Base-by-base conservation (phyloP, 2,113 vertebrate genomes). In the Ictalurus punctatus region DNA sequence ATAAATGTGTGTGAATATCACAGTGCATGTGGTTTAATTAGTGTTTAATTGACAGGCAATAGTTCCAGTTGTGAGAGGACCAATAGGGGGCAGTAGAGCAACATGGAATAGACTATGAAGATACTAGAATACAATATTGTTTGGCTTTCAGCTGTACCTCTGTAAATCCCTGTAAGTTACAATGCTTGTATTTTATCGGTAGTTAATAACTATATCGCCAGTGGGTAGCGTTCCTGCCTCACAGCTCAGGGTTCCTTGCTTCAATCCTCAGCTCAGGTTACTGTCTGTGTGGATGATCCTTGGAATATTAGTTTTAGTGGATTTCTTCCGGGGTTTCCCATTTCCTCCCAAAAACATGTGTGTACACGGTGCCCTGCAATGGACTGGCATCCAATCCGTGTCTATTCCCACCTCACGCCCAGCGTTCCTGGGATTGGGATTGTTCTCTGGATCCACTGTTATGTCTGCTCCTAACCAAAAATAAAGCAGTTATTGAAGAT, bases 1-100 rank as follows among this genome's bases (percentile, higher is more conserved):
- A 61, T 88, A 88, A 88, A 84, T 65, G 58, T 78, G n/a, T 65
- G 34, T 21, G 44, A 65, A 65, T 54, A 54, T 84, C 14, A 58
- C 37, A 5, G 16, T 48, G 25, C 27, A 37, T 61, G 14, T 61
- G 4, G 52, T 71, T 54, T 14, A 44, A 78, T 65, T 59, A 34
- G 54, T 82, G 54, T 21, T 82, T 84, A 44, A 84, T 69, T 84
- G 6, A 40, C 16, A 63, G 10, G n/a, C 10, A 10, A 10, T 81
- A 30, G 14, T 34, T 37, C 17, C 14, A 25, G 9, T 37, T 52
- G 58, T 54, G 7, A 54, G 61, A 48, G 17, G 80, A 76, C 71
- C 87, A 84, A 12, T 25, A 84, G 87, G 58, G 81, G 87, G 81
- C 81, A 76, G 69, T 84, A 3, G 21, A 73, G 54, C 27, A 19